Evolutionary conservation across 2,797 vertebrate species (phyloP).

Genomic region (Jordanella pulchra): DNA sequence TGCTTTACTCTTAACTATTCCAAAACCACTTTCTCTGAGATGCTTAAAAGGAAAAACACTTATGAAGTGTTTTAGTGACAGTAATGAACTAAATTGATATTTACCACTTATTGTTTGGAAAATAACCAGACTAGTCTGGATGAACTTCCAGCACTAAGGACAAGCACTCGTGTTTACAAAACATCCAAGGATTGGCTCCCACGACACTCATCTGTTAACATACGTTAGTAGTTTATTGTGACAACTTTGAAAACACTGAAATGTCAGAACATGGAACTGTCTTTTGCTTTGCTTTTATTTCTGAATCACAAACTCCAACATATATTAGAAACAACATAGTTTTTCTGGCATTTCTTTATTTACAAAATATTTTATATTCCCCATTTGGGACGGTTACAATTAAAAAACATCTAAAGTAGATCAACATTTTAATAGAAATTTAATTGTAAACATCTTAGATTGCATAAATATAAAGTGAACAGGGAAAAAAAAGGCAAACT

Average conservation of each 20-base stretch:
- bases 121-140: conserved; percentile 4
- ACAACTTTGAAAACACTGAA: conserved; percentile 14
- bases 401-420: conserved; percentile 13
- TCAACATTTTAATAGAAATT: conserved; percentile 3
- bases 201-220: conserved; percentile 18
- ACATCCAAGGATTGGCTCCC: conserved; percentile 34
- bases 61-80: background rate
- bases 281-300: background rate
- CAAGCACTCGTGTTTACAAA: conserved; percentile 46
- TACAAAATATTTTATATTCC: background rate
- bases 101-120: background rate
- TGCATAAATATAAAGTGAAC: conserved; percentile 8
- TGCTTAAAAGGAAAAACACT: background rate
- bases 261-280: background rate
- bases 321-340: background rate
- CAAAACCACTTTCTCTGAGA: background rate
- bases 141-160: conserved; percentile 1
- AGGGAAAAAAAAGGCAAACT: conserved; percentile 7
- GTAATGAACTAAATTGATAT: background rate
- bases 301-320: background rate
- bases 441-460: conserved; percentile 13
- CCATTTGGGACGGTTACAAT: background rate
- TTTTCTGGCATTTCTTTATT: conserved; percentile 16
- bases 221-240: conserved; percentile 38
- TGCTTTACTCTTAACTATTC: conserved; percentile 2